A percentile compares a stretch with the other conserved stretches of the same genome.
Evolutionary conservation across 2,888 invertebrate genomes (phyloP).

Genomic region (Campopleginae sp.): DNA sequence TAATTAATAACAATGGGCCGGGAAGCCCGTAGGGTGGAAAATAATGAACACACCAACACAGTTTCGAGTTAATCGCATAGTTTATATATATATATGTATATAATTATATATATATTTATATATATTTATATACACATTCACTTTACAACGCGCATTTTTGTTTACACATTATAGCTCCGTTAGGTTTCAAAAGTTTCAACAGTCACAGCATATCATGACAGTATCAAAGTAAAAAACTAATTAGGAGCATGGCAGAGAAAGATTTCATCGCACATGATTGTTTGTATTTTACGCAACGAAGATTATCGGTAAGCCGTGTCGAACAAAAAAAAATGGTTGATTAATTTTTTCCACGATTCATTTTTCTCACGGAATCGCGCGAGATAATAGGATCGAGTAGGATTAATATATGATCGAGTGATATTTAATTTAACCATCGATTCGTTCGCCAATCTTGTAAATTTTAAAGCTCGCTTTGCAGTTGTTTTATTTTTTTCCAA

Average conservation of each 20-base stretch:
- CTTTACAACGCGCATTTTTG: slow-evolving; percentile 82
- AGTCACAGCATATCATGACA: slow-evolving; percentile 76
- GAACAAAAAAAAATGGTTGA: slow-evolving; percentile 24
- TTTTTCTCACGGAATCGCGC: not conserved
- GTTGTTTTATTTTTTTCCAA: slow-evolving; percentile 24
- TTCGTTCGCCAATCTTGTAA: slow-evolving; percentile 30
- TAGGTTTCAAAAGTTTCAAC: slow-evolving; percentile 74
- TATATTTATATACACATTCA: slow-evolving; percentile 84
- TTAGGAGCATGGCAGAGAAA: slow-evolving; percentile 69
- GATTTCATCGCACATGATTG: slow-evolving; percentile 64
- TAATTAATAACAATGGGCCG: too few relatives aligned
- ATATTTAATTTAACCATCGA: slow-evolving; percentile 23
- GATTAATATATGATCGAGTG: slow-evolving; percentile 18
- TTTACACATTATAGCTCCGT: slow-evolving; percentile 78
- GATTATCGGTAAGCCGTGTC: slow-evolving; percentile 35
- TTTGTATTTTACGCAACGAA: slow-evolving; percentile 44
- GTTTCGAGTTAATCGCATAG: slow-evolving; percentile 69
- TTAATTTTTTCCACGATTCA: not conserved
- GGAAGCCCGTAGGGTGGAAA: not conserved
- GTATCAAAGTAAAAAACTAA: slow-evolving; percentile 81
- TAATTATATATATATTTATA: slow-evolving; percentile 80
- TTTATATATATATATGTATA: slow-evolving; percentile 76
- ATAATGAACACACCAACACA: slow-evolving; percentile 10
- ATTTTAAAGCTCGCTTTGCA: slow-evolving; percentile 41
- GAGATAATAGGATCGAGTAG: slow-evolving; percentile 8